Evolutionary conservation across 2,797 vertebrate species (phyloP), one percentile per base, ranked within the genome.

Genomic region (Coilia nasus): DNA sequence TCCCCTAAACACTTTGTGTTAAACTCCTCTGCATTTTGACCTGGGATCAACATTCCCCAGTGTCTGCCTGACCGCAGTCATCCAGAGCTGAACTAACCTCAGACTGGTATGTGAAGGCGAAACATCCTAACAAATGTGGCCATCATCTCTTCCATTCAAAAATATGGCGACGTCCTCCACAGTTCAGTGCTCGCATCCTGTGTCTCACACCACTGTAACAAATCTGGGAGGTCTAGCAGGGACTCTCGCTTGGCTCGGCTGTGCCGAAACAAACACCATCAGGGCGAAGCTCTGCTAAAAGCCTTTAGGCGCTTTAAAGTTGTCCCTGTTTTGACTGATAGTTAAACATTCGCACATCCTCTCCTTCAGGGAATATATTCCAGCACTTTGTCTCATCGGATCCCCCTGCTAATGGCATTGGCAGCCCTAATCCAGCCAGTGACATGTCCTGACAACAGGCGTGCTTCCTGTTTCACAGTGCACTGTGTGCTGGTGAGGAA

Each of bases 281-380:
- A 78, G 35, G 35, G 31, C 1, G 35, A 44, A 44, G 31, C 19
- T 78, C 31, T 78, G 71, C 71, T 78, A 78, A 78, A 78, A 78
- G 71, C 71, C 71, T 78, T 25, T 14, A 54, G 50, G 50, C 50
- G 50, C 50, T 78, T 78, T 35, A 78, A 44, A 78, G 15, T 78
- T 78, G 71, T 41, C 35, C 35, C 35, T 78, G 71, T 78, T 78
- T 78, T 78, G 71, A 78, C 71, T 41, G 71, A 78, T 78, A 78
- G 71, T 78, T 78, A 78, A 78, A 78, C 71, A 78, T 78, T 78
- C 6, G 35, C 35, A 78, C 35, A 44, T 35, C 71, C 71, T 78
- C 71, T 78, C 71, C 71, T 78, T 78, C 31, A 78, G 71, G 71
- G 71, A 78, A 78, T 78, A 78, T 78, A 78, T 78, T 78, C 35